Percentiles rank a stretch among this genome's conserved stretches.
Conservation (phyloP, 2,113 vertebrate genomes). For the Pachyramphus minor region DNA sequence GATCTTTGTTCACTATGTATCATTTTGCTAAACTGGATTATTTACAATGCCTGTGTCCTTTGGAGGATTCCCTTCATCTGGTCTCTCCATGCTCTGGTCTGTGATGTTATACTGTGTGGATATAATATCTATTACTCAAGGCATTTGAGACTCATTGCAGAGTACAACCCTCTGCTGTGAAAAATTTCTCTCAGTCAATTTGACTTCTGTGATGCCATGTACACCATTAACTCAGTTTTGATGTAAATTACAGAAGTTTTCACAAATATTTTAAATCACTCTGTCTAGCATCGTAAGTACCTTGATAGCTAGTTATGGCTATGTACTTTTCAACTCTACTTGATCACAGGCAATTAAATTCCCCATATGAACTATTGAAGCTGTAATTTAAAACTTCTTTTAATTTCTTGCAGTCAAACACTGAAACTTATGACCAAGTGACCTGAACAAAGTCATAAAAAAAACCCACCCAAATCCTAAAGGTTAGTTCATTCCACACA, state of each 20-base stretch:
- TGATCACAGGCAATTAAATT: not conserved
- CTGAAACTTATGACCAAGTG: not conserved
- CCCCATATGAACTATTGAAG: not conserved
- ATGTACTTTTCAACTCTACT: not conserved
- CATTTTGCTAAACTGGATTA: not conserved
- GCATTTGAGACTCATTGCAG: not conserved
- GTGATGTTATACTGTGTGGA: not conserved
- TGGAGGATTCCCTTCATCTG: not conserved
- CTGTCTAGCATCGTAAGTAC: not conserved
- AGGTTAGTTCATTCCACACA: not conserved
- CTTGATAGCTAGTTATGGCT: not conserved
- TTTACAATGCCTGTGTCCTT: not conserved
- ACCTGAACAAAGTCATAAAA: not conserved
- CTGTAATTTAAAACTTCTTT: not conserved
- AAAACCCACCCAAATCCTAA: not conserved
- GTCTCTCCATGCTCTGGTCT: not conserved
- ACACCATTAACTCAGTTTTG: not conserved
- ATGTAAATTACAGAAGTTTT: not conserved
- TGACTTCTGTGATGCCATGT: not conserved
- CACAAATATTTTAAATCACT: not conserved
- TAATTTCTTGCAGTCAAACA: not conserved
- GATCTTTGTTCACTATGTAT: rapidly evolving
- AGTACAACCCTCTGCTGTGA: not conserved
- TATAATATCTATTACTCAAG: not conserved
- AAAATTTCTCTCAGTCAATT: not conserved